phyloP scores from a whole-genome alignment of 2,113 vertebrate species.

The Rynchops niger region DNA sequence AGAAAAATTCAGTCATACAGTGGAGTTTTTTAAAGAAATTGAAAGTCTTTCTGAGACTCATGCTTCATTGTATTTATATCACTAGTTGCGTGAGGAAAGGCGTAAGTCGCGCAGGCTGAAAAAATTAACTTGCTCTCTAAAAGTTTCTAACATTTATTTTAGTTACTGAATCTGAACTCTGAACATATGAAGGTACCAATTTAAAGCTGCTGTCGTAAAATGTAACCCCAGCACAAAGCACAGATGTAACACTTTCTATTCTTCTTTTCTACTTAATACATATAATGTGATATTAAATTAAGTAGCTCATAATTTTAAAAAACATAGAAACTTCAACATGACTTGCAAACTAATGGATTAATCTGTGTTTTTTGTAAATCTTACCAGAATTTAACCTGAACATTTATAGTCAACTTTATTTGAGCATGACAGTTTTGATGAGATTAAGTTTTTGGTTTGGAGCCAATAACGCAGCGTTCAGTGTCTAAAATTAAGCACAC shows the following conservation, averaged over 20 bases:
- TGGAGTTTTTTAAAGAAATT: neutral
- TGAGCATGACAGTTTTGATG: neutral
- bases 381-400: neutral
- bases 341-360: neutral
- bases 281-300: neutral
- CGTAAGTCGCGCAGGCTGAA: neutral
- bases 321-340: neutral
- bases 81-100: neutral
- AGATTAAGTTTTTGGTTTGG: neutral
- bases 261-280: neutral
- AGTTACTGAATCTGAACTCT: neutral
- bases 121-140: neutral
- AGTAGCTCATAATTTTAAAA: neutral
- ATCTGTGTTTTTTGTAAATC: neutral
- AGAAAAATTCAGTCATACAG: neutral
- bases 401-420: neutral
- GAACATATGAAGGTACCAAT: neutral
- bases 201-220: neutral
- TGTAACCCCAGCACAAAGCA: too few species aligned
- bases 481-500: neutral
- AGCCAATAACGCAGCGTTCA: neutral
- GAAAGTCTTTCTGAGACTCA: neutral
- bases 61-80: neutral
- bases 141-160: neutral
- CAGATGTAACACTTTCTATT: neutral